These are phyloP conservation scores for Cisticola juncidis DNA, from an alignment of 2,113 vertebrate genomes.

Conservation along the genomic window DNA sequence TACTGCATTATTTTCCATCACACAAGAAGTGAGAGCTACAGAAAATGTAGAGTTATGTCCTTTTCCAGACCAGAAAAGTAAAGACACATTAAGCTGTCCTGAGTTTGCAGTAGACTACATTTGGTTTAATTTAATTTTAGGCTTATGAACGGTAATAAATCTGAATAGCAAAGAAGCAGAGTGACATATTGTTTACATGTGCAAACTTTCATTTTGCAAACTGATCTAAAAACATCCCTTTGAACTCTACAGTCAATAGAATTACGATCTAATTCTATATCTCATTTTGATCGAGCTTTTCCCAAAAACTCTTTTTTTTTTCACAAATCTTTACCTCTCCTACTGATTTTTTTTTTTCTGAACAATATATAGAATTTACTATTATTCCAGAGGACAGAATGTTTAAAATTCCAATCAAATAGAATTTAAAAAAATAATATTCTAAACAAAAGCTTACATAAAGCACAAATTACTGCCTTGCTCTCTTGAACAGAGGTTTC, in stretches of 20 bases:
- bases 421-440: background rate
- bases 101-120: background rate
- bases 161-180: background rate
- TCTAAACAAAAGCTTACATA: background rate
- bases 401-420: background rate
- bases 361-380: background rate
- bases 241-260: background rate
- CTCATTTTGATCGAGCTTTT: background rate
- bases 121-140: background rate
- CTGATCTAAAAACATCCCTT: background rate
- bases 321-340: background rate
- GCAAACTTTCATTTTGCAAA: background rate
- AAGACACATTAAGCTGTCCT: background rate
- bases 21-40: background rate
- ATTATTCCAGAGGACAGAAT: background rate
- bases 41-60: background rate
- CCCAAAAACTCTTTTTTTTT: background rate
- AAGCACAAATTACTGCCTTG: background rate
- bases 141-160: background rate
- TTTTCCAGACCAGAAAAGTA: background rate
- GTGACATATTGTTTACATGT: background rate
- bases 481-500: background rate
- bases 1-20: background rate
- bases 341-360: background rate
- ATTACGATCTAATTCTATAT: background rate